Evolutionary conservation across 2,888 invertebrate species (phyloP).

Genomic region (Agapostemon virescens): DNA sequence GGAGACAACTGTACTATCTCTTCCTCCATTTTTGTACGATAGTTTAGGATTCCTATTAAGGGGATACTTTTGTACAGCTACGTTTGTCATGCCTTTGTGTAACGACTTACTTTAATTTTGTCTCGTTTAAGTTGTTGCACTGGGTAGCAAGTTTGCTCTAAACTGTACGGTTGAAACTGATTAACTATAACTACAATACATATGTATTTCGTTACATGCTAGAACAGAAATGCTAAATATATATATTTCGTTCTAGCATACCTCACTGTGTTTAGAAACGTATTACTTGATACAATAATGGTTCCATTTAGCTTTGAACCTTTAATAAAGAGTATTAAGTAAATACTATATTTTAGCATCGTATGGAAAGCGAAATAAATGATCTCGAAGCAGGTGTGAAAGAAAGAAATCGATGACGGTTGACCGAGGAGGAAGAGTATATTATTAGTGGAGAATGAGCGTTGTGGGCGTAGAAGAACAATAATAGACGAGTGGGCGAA

Average conservation of each 20-base stretch:
- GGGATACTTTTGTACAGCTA: not conserved
- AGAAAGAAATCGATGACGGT: not conserved
- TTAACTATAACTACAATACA: not conserved
- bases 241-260: conserved; percentile 9
- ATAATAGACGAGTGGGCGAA: not conserved
- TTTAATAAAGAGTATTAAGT: not conserved
- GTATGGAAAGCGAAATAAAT: not conserved
- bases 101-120: conserved; percentile 1
- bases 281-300: not conserved
- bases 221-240: conserved; percentile 8
- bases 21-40: not conserved
- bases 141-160: not conserved
- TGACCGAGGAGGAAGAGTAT: not conserved
- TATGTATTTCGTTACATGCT: not conserved
- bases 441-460: not conserved
- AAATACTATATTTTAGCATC: not conserved
- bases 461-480: not conserved
- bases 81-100: not conserved
- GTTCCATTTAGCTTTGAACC: not conserved
- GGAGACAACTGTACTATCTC: not conserved
- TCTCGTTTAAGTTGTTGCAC: not conserved
- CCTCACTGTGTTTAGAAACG: not conserved
- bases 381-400: not conserved
- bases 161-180: not conserved
- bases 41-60: not conserved